phyloP scores from a whole-genome alignment of 2,797 vertebrate species.

The Brachyalestes nurse region DNA sequence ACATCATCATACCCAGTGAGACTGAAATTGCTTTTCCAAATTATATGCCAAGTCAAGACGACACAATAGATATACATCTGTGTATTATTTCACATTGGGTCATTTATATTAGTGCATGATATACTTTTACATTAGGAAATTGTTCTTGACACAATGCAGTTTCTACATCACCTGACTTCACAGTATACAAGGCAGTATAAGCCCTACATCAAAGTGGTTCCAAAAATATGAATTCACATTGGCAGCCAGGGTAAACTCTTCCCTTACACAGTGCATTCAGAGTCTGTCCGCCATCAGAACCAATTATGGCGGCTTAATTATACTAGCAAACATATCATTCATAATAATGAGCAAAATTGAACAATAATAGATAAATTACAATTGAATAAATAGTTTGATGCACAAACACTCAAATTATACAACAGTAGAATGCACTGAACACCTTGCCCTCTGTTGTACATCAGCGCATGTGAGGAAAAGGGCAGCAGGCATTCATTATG shows the following conservation, averaged over 20 bases:
- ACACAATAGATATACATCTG: slow-evolving; percentile 59
- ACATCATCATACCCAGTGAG: slow-evolving; percentile 29
- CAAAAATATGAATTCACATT: slow-evolving; percentile 76
- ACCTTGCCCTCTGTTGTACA: slow-evolving; percentile 60
- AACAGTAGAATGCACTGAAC: slow-evolving; percentile 67
- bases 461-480: slow-evolving; percentile 57
- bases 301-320: slow-evolving; percentile 57
- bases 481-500: slow-evolving; percentile 68
- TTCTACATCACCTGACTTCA: slow-evolving; percentile 57
- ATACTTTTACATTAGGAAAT: slow-evolving; percentile 46
- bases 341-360: slow-evolving; percentile 67
- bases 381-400: slow-evolving; percentile 73
- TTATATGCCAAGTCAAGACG: slow-evolving; percentile 53
- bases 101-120: slow-evolving; percentile 54
- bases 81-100: slow-evolving; percentile 59
- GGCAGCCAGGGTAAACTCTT: slow-evolving; percentile 67
- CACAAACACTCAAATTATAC: slow-evolving; percentile 53
- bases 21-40: slow-evolving; percentile 34
- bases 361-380: slow-evolving; percentile 68
- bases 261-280: slow-evolving; percentile 64
- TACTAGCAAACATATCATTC: slow-evolving; percentile 38
- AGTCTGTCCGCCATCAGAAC: slow-evolving; percentile 63
- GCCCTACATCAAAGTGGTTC: slow-evolving; percentile 62
- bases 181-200: slow-evolving; percentile 61
- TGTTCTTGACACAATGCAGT: slow-evolving; percentile 55